Evolutionary conservation across 2,797 vertebrate species (phyloP).

Genomic region (Enteromius treurensis): DNA sequence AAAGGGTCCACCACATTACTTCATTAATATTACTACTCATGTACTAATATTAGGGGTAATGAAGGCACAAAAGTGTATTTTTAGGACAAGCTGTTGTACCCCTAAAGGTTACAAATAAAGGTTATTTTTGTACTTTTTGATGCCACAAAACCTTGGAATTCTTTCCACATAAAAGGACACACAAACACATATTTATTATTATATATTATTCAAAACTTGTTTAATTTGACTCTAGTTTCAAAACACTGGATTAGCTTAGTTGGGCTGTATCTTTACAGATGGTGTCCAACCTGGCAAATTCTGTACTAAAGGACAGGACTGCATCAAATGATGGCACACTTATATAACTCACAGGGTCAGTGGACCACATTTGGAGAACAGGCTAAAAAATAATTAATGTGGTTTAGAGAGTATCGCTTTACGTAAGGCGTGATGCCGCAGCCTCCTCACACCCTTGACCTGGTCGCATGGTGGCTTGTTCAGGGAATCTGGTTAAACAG

Average conservation of each 20-base stretch:
- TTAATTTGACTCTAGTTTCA: not conserved
- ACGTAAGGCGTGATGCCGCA: constrained; percentile 49
- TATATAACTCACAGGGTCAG: constrained; percentile 71
- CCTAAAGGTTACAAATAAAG: too few species aligned
- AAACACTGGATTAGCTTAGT: not conserved
- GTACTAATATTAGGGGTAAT: not conserved
- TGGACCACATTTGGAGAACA: constrained; percentile 64
- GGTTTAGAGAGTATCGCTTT: constrained; percentile 59
- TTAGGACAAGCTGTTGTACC: not conserved
- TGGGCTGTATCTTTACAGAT: not conserved
- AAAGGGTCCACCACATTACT: not conserved
- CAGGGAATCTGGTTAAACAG: not conserved
- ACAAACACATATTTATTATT: not conserved
- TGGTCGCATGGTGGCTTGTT: constrained; percentile 2
- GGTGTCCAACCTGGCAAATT: not conserved
- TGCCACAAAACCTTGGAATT: not conserved
- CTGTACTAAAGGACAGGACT: constrained; percentile 2
- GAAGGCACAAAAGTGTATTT: not conserved
- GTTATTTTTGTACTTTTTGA: not conserved
- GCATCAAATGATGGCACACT: constrained; percentile 60
- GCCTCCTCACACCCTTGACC: constrained; percentile 54
- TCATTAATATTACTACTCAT: not conserved
- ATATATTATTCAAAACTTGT: not conserved
- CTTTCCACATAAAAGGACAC: not conserved
- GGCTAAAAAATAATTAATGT: constrained; percentile 58